Evolutionary conservation across 2,113 vertebrate species (phyloP), one percentile per base, ranked within the genome.

Genomic region (Gasterosteus aculeatus): DNA sequence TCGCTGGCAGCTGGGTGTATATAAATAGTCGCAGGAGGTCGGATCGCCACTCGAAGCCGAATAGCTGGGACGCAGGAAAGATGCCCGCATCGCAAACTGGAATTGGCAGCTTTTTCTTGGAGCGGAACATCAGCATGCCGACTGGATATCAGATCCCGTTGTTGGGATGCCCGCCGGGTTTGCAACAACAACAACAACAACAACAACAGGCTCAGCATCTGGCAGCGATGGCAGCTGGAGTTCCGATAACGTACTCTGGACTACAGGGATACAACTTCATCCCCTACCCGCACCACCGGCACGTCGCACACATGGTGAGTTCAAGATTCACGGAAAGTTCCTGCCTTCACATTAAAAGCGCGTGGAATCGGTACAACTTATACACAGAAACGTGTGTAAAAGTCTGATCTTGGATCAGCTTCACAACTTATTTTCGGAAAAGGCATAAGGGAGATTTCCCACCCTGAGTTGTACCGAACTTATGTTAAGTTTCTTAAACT

Each of bases 231-330:
- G 85, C 91, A 35, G 77, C 93, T 38, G 93, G 90, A 46, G 16
- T 94, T 51, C 91, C 93, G 7, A 38, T 95, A 3, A 70, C 91
- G 2, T 95, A 92, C 81, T 83, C 94, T 15, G 94, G 93, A 91
- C 89, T 95, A 72, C 93, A 90, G 67, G 94, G 92, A 80, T 95
- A 94, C 88, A 94, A 86, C 79, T 94, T 95, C 44, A 88, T 95
- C 77, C 93, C 93, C 0, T 94, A 93, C 1, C 84, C 93, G 22
- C 93, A 94, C 74, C 85, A 92, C 72, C 90, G 93, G 77, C 93
- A 92, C 84, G 77, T 94, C 38, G 44, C 91, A 18, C 93, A 94
- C 83, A 86, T 92, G 91, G 94, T 95, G 88, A 91, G 93, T 85
- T 58, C 7, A 59, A 2, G 0, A 14, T 70, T 41, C 39, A 83